A percentile compares a stretch with the other conserved stretches of the same genome.
Conservation (phyloP, 2,888 invertebrate genomes). For the Lithodes maja region DNA sequence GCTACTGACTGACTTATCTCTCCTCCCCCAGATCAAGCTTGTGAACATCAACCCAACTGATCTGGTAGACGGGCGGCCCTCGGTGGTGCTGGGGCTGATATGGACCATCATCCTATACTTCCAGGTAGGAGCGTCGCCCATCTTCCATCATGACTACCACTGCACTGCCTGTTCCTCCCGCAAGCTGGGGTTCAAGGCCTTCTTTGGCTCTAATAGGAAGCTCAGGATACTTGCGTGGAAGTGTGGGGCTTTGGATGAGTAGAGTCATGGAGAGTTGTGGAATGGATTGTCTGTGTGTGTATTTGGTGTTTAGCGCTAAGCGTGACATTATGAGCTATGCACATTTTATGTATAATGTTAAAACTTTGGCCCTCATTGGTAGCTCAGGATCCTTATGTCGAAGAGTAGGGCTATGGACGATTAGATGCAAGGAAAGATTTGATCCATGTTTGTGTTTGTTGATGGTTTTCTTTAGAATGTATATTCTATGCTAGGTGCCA, state of each 20-base stretch:
- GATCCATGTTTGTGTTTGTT: too few species aligned
- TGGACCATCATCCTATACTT: conserved; percentile 99
- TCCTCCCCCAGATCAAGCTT: conserved; percentile 85
- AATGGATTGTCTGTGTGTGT: too few species aligned
- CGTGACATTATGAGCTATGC: too few species aligned
- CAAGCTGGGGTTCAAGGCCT: conserved; percentile 41
- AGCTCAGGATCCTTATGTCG: too few species aligned
- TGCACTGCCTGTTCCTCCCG: conserved; percentile 40
- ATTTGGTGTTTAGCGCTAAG: too few species aligned
- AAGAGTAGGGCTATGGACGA: too few species aligned
- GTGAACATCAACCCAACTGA: conserved; percentile 98
- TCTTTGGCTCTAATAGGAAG: conserved; percentile 21
- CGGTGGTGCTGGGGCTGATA: conserved; percentile 96
- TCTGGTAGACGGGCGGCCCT: conserved; percentile 96
- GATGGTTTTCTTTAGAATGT: too few species aligned
- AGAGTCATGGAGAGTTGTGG: neutral
- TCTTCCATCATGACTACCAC: conserved; percentile 41
- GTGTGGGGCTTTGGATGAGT: conserved; percentile 13
- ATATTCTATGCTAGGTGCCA: too few species aligned
- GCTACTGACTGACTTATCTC: neutral
- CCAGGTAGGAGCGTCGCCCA: conserved; percentile 83
- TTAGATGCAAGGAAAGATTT: too few species aligned
- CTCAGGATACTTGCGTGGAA: conserved; percentile 40
- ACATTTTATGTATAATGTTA: too few species aligned
- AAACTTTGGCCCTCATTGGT: too few species aligned